Evolutionary conservation across 2,797 vertebrate genomes (phyloP), one percentile per base, ranked within the genome.

Genomic region (Sciurus carolinensis): DNA sequence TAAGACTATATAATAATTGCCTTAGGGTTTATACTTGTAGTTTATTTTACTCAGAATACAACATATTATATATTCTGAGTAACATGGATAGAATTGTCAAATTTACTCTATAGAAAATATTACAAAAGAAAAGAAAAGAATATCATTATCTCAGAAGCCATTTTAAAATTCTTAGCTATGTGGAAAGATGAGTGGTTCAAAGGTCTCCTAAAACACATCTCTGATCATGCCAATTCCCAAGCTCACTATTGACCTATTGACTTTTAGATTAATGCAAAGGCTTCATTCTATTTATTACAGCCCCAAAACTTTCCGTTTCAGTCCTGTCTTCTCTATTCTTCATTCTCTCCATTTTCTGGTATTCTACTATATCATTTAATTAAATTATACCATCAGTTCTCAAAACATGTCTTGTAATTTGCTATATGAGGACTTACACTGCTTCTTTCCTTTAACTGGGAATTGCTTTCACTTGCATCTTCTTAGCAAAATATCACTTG

Each of bases 321-420:
- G 50, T n/a, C 28, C 5, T 75, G 26, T 47, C 5, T 86, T 84
- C 9, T 92, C 44, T 69, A 14, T 52, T 87, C 30, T 59, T 66
- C 15, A 24, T 11, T 47, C 1, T 6, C 24, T 44, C 17, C 6
- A 26, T 66, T 76, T 52, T 71, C n/a, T 76, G 4, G 6, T 71
- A 42, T 84, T 95, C 64, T 50, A 33, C 4, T 79, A 8, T 89
- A 79, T 72, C 6, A 73, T 42, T 28, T 86, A 77, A n/a, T 79
- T 39, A 85, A 82, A 79, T 91, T 88, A 50, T 2, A 75, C 17
- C 86, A 15, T 75, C 47, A 83, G 4, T 96, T 92, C 52, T 62
- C 26, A 90, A 95, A 79, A 47, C 52, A 71, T 87, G 42, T n/a
- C 62, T 47, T 47, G 76, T 59, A 4, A 17, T 83, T 83, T 84